Conservation (phyloP, 2,113 vertebrate species). For the Gasterosteus nipponicus region DNA sequence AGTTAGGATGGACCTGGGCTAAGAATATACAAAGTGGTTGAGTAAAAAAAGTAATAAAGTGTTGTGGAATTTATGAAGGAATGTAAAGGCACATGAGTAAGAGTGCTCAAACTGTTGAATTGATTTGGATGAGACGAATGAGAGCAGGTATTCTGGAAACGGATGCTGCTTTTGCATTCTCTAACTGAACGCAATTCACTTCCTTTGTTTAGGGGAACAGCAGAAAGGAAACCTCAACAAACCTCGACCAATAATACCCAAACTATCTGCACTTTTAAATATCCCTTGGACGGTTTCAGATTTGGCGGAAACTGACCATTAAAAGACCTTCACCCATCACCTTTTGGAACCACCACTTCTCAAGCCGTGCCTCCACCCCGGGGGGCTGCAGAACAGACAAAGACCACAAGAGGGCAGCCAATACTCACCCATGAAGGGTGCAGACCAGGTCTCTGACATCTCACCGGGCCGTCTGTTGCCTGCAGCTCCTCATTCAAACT, state of each 20-base stretch:
- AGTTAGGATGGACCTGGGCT: neutral
- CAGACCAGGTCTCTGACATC: constrained; percentile 14
- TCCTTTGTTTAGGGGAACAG: neutral
- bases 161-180: neutral
- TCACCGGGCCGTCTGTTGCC: constrained; percentile 54
- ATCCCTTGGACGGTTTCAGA: neutral
- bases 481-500: constrained; percentile 70
- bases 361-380: neutral
- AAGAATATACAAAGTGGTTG: neutral
- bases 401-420: constrained; percentile 70
- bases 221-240: neutral
- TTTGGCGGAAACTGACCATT: neutral
- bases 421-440: constrained; percentile 14
- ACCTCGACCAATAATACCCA: neutral
- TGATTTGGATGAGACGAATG: neutral
- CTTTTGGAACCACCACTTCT: neutral
- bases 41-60: neutral
- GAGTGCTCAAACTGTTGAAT: neutral
- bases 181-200: neutral
- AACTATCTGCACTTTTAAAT: neutral
- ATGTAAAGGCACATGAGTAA: neutral
- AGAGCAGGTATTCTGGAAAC: neutral
- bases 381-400: neutral
- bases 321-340: neutral
- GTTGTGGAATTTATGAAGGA: neutral